phyloP scores from a whole-genome alignment of 2,888 invertebrate species.

The Alloplasta piceator region DNA sequence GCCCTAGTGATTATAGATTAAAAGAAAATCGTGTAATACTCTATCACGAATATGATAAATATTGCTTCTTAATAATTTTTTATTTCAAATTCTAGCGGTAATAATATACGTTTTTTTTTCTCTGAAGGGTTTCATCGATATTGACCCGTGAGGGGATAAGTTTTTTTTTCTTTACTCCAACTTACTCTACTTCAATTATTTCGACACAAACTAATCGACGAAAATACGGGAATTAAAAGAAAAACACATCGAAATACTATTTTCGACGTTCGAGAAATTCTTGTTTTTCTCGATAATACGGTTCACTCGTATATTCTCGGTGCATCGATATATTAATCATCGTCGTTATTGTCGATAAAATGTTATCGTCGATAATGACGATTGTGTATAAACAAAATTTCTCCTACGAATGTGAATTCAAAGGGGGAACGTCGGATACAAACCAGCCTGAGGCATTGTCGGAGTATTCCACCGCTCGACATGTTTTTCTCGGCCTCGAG shows the following conservation, averaged over 20 bases:
- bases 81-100: conserved; percentile 6
- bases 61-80: not conserved
- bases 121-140: conserved; percentile 12
- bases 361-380: conserved; percentile 49
- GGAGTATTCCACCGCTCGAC: conserved; percentile 99
- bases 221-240: conserved; percentile 12
- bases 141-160: conserved; percentile 6
- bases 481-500: conserved; percentile 99
- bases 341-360: not conserved
- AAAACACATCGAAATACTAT: conserved; percentile 13
- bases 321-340: conserved; percentile 51
- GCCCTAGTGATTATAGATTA: conserved; percentile 74
- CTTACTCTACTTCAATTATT: conserved; percentile 50
- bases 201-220: conserved; percentile 33
- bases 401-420: conserved; percentile 32
- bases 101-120: conserved; percentile 7
- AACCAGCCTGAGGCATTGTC: conserved; percentile 97
- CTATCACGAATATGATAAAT: conserved; percentile 21
- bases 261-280: conserved; percentile 8
- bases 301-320: conserved; percentile 50
- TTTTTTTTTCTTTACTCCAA: conserved; percentile 43
- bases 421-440: conserved; percentile 79
- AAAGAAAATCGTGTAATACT: conserved; percentile 56
- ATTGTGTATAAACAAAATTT: conserved; percentile 36
- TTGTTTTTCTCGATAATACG: conserved; percentile 40